A percentile compares a stretch with the other conserved stretches of the same genome.
Evolutionary conservation across 2,888 invertebrate genomes (phyloP).

Genomic region (Caenorhabditis macrosperma): DNA sequence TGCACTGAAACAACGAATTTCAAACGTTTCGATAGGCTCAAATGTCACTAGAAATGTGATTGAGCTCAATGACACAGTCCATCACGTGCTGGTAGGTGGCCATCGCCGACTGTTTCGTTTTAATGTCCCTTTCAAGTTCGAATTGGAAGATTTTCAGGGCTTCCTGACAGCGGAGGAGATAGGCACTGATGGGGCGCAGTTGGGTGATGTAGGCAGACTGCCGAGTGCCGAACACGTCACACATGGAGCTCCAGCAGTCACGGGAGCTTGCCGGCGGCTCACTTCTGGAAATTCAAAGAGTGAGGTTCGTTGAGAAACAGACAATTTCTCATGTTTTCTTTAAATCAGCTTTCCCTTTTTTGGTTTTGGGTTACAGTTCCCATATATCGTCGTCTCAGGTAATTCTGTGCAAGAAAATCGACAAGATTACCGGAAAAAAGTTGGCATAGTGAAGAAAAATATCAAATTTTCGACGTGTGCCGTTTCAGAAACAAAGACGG

Average conservation of each 20-base stretch:
- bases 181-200: constrained; percentile 62
- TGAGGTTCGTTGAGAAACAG: neutral
- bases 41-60: constrained; percentile 52
- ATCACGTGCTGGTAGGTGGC: constrained; percentile 41
- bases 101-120: constrained; percentile 40
- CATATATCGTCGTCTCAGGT: no score
- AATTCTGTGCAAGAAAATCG: no score
- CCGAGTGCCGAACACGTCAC: constrained; percentile 70
- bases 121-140: constrained; percentile 61
- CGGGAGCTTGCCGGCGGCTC: constrained; percentile 36
- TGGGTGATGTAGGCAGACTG: constrained; percentile 65
- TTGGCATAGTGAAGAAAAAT: no score
- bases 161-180: constrained; percentile 62
- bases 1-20: constrained; percentile 61
- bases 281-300: constrained; percentile 17
- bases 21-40: no score
- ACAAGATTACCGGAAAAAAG: no score
- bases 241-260: constrained; percentile 62
- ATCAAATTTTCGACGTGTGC: no score
- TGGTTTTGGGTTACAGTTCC: no score
- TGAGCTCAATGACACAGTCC: constrained; percentile 52
- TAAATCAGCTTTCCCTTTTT: no score
- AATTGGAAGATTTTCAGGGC: constrained; percentile 59
- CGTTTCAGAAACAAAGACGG: no score
- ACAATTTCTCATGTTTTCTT: no score